A percentile compares a stretch with the other conserved stretches of the same genome.
Evolutionary conservation across 2,888 invertebrate genomes (phyloP).

Genomic region (Cerastis leucographa): DNA sequence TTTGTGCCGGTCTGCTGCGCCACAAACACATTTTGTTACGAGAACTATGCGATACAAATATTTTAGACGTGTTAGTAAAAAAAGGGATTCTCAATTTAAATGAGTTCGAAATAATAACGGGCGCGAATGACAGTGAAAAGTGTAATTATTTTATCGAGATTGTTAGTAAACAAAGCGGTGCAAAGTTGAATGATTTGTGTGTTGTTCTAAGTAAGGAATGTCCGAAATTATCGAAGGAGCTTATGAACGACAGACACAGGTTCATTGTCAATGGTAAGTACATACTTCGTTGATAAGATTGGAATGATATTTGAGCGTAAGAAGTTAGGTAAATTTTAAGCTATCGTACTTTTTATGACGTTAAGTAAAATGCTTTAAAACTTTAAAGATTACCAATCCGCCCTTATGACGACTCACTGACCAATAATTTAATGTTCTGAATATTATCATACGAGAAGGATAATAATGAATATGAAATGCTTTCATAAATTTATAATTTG

Average conservation of each 20-base stretch:
- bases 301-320: constrained; percentile 3
- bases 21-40: constrained; percentile 92
- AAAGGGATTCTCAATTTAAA: constrained; percentile 92
- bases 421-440: neutral
- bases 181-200: constrained; percentile 91
- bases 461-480: neutral
- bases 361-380: neutral
- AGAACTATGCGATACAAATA: constrained; percentile 91
- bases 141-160: constrained; percentile 91
- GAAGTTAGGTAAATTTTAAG: constrained; percentile 10
- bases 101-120: constrained; percentile 90
- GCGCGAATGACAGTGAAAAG: constrained; percentile 88
- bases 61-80: constrained; percentile 92
- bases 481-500: neutral
- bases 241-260: constrained; percentile 91
- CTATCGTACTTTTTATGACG: neutral
- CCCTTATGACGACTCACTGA: too few species aligned
- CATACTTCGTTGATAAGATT: constrained; percentile 29
- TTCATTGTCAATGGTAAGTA: constrained; percentile 86
- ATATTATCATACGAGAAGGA: neutral
- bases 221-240: constrained; percentile 91
- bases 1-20: constrained; percentile 91
- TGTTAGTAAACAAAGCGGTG: constrained; percentile 91
- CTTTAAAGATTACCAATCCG: neutral
- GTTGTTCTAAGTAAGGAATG: constrained; percentile 91